Evolutionary conservation across 2,888 invertebrate species (phyloP).

Genomic region (Agriopis aurantiaria): DNA sequence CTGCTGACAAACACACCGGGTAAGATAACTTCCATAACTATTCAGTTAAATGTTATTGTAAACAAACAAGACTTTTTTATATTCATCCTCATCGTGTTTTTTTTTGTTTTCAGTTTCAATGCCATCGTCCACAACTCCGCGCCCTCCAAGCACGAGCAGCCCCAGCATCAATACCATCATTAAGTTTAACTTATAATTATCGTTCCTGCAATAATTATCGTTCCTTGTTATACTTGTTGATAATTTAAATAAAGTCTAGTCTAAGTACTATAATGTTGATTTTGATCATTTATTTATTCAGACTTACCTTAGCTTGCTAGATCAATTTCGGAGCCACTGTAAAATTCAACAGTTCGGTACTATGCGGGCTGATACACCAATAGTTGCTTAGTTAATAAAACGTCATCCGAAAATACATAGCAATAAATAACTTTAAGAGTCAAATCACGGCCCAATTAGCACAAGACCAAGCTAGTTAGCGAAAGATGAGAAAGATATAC

Average conservation of each 20-base stretch:
- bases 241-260: conserved; percentile 7
- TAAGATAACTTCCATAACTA: conserved; percentile 51
- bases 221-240: conserved; percentile 39
- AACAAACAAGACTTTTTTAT: not conserved
- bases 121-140: conserved; percentile 79
- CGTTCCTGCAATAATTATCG: conserved; percentile 13
- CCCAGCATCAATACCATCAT: conserved; percentile 54
- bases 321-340: too few species aligned
- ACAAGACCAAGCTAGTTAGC: too few species aligned
- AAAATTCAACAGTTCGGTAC: too few species aligned
- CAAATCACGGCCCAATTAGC: too few species aligned
- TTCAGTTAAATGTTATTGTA: not conserved
- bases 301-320: too few species aligned
- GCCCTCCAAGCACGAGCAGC: conserved; percentile 62
- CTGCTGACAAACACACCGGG: conserved; percentile 81
- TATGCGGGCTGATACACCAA: too few species aligned
- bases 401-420: too few species aligned
- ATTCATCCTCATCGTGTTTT: not conserved
- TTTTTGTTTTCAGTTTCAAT: conserved; percentile 72
- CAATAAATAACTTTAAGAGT: too few species aligned
- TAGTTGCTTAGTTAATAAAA: too few species aligned
- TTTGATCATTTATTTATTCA: too few species aligned
- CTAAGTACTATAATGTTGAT: not conserved
- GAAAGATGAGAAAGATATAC: too few species aligned
- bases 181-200: conserved; percentile 41